Evolutionary conservation across 1,140 invertebrate genomes (phyloP), one percentile per base, ranked within the genome.

Genomic region (Rhagoletis zephyria): DNA sequence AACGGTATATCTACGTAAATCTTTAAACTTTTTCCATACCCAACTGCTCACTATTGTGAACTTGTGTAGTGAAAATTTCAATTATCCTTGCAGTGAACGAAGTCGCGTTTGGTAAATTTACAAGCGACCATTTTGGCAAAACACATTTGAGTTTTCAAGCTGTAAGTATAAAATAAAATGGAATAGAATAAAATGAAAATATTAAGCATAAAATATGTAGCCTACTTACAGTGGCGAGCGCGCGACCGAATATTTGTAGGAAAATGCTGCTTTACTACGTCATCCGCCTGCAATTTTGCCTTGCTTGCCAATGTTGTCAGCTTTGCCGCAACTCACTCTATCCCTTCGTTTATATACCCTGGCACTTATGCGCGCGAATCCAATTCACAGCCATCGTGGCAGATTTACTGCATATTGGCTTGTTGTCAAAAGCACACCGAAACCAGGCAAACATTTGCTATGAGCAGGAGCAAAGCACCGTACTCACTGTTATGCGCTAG

Each of bases 191-290:
- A 85, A 61, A 85, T 61, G 42, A 30, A 85, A 91, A 91, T 91
- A 92, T 91, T 91, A 91, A 91, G 90, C 90, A 91, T 91, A 91
- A 91, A 91, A 91, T 91, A 91, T 91, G 90, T 91, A 91, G 92
- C 91, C 91, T 91, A 91, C 92, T 92, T 91, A 88, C 87, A 77
- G 59, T 85, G 51, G 81, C 19, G 59, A 85, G 19, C 89, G 89
- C 88, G 51, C 19, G 19, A 4, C 9, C 77, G 45, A 10, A 56
- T 16, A 85, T 85, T 12, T 85, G 14, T 74, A 74, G 1, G 30
- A 40, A 74, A 9, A 42, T 56, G 0, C 30, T 56, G 10, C 51
- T 56, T 56, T 40, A 10, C 10, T 9, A 67, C 6, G 81, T 1
- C 59, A 87, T 64, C 4, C 19, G 0, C 74, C 19, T 56, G 48